Percentiles rank a stretch among this genome's conserved stretches.
phyloP scores from a whole-genome alignment of 2,113 vertebrate genomes.

The Sprattus sprattus region DNA sequence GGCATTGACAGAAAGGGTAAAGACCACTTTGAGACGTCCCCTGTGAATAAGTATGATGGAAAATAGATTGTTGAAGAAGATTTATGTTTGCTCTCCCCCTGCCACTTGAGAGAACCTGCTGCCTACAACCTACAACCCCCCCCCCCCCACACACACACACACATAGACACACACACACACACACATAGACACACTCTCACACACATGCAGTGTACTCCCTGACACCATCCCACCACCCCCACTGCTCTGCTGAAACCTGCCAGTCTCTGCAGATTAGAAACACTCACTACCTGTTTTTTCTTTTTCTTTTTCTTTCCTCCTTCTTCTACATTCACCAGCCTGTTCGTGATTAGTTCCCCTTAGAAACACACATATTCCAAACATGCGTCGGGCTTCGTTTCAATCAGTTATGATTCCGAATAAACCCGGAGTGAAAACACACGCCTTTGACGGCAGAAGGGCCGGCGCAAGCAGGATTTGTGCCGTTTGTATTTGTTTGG shows the following conservation, averaged over 20 bases:
- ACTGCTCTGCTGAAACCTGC: slow-evolving; percentile 62
- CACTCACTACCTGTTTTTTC: slow-evolving; percentile 23
- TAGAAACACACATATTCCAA: slow-evolving; percentile 8
- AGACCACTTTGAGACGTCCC: slow-evolving; percentile 82
- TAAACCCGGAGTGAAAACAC: slow-evolving; percentile 15
- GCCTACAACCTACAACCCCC: background rate
- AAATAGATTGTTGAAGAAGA: slow-evolving; percentile 81
- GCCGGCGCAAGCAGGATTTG: background rate
- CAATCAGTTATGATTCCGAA: slow-evolving; percentile 17
- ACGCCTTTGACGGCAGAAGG: background rate
- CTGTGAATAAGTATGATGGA: slow-evolving; percentile 80
- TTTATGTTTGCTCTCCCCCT: slow-evolving; percentile 74
- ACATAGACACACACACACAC: background rate
- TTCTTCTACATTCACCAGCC: slow-evolving; percentile 41
- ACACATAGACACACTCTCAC: background rate
- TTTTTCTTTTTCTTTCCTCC: background rate
- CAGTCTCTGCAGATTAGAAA: slow-evolving; percentile 60
- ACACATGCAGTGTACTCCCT: background rate
- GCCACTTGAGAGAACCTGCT: slow-evolving; percentile 48
- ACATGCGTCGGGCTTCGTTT: slow-evolving; percentile 5
- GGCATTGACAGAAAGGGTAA: slow-evolving; percentile 87
- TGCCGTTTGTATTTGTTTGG: slow-evolving; percentile 10
- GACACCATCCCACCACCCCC: background rate
- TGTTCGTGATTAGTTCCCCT: slow-evolving; percentile 45
- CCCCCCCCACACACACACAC: background rate